Base-by-base conservation (phyloP, 2,113 vertebrate species). In the Phaethon lepturus region DNA sequence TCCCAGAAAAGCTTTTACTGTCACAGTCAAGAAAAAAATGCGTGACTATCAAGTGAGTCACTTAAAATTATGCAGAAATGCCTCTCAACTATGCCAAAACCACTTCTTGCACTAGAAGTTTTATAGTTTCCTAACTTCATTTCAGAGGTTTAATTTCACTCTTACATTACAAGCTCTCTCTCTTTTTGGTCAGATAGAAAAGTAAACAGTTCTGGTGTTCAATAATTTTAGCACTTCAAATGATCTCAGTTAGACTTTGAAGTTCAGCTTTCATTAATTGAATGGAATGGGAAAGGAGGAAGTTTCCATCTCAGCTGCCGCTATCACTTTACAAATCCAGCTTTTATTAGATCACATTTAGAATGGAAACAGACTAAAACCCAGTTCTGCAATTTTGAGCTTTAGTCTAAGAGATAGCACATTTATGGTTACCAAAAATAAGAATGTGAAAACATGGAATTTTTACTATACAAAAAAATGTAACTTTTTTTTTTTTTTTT, bases 211-310 rank as follows among this genome's bases (percentile, higher is more conserved):
- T 76, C 87, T 77, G 28, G 58, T 95, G 93, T 95, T 97, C 91
- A 91, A 96, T 96, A 95, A 95, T 95, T 95, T 97, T 95, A 95
- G 95, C 81, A 95, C 90, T 96, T 96, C 91, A 96, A 93, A 95
- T 96, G 88, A 84, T 88, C 88, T 87, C 50, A 63, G 83, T 95
- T 78, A 76, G 73, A 71, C 86, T 93, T 96, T 96, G 95, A 97
- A 95, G 96, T 96, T 76, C 74, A 72, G 74, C 87, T 91, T 94
- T 90, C 87, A 80, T 93, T 96, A 94, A 95, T 31, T 92, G 93
- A 95, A 95, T 44, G 26, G 69, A 96, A 84, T 78, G 58, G 66
- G 80, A 94, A 95, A 68, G 69, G 35, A 92, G n/a, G 33, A 92
- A 47, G 80, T 68, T 94, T 75, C 86, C 33, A 38, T 71, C 75